phyloP scores from a whole-genome alignment of 2,797 vertebrate genomes.

The Cottoperca gobio region DNA sequence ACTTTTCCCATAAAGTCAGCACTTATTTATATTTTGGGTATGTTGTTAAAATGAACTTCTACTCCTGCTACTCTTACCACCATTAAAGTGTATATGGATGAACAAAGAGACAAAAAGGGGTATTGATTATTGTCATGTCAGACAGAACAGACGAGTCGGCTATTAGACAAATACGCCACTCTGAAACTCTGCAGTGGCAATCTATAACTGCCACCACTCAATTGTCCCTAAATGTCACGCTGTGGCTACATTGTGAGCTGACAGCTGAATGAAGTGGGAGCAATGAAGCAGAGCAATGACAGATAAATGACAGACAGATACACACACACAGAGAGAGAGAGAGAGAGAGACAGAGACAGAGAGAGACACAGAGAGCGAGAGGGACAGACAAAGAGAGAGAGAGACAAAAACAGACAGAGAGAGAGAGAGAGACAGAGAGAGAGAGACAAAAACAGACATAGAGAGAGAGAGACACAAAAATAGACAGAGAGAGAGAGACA shows the following conservation, averaged over 20 bases:
- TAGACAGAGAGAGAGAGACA: no score
- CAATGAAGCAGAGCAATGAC: slow-evolving; percentile 55
- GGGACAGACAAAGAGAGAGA: no score
- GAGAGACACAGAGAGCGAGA: no score
- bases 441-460: no score
- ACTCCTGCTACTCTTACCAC: neutral
- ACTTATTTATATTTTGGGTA: neutral
- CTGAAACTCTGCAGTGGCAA: slow-evolving; percentile 55
- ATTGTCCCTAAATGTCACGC: slow-evolving; percentile 83
- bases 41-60: neutral
- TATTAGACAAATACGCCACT: slow-evolving; percentile 56
- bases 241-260: slow-evolving; percentile 71
- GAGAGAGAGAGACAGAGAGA: no score
- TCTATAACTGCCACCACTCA: slow-evolving; percentile 74
- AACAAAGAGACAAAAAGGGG: slow-evolving; percentile 39
- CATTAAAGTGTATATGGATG: neutral
- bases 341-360: neutral
- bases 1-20: no score
- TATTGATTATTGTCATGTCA: slow-evolving; percentile 60
- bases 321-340: slow-evolving; percentile 22
- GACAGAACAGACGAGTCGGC: slow-evolving; percentile 43
- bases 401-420: no score
- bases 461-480: no score
- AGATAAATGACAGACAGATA: no score
- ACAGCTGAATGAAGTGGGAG: slow-evolving; percentile 62